Evolutionary conservation across 2,113 vertebrate genomes (phyloP), one percentile per base, ranked within the genome.

Genomic region (Mungos mungo): DNA sequence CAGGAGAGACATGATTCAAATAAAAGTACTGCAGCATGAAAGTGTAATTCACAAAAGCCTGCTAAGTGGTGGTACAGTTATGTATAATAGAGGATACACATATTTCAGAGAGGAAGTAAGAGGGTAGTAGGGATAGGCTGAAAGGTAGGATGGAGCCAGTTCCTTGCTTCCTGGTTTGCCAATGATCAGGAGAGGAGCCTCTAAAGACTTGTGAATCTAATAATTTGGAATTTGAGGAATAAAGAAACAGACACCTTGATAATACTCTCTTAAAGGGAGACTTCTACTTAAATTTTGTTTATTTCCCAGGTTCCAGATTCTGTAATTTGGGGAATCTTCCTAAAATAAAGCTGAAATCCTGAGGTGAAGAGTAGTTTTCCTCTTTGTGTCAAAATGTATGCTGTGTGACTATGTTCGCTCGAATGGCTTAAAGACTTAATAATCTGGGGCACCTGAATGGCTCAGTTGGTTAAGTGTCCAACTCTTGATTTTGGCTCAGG

Each of bases 261-360:
- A 57, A 25, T 41, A 88, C 10, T 66, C 54, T 76, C 85, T 79
- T 29, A 4, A 94, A 93, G 77, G 54, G 47, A 50, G 35, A 71
- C 41, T 91, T 91, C 65, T 88, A 83, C 33, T 18, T 77, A 16
- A 80, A 76, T 93, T 29, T 45, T 60, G 54, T 84, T 60, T 95
- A 72, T 85, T 74, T 86, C 52, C 86, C 16, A 3, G 65, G 35
- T 88, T 96, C 77, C 71, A 74, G 35, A 79, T 86, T 94, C 76
- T 86, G 54, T 83, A 74, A 31, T 47, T 84, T n/a, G 57, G 45
- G 47, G n/a, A 71, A 71, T 41, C 91, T 95, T 88, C 57, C 80
- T 77, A 96, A 94, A 21, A 91, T 63, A 90, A 66, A 93, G 47
- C 50, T 77, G 41, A 97, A 76, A 93, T 90, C 29, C 69, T 87